Evolutionary conservation across 2,797 vertebrate species (phyloP).

Genomic region (Enteromius thamalakanensis): DNA sequence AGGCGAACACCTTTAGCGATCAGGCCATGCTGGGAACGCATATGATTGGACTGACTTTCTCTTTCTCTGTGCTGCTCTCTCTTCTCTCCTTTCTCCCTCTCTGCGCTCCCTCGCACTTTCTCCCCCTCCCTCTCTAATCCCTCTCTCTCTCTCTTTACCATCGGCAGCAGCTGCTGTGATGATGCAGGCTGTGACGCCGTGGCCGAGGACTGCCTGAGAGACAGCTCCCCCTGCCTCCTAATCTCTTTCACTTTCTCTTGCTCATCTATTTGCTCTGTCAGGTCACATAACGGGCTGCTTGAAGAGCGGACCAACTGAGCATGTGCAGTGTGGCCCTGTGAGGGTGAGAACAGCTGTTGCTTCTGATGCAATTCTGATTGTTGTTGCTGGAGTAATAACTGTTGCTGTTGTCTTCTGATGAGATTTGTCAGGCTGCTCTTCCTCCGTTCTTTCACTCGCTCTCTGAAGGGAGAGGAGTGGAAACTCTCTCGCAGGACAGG

Average conservation of each 20-base stretch:
- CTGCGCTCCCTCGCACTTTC: conserved; percentile 57
- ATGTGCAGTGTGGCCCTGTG: conserved; percentile 79
- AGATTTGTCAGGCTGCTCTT: conserved; percentile 77
- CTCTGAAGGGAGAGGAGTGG: conserved; percentile 75
- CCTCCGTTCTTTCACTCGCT: conserved; percentile 62
- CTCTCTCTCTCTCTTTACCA: conserved; percentile 65
- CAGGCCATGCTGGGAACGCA: conserved; percentile 81
- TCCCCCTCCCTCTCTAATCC: conserved; percentile 60
- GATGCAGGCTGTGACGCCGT: conserved; percentile 68
- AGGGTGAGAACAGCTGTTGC: conserved; percentile 73
- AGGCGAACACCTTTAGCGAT: conserved; percentile 74
- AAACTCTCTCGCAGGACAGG: conserved; percentile 79
- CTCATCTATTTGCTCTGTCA: conserved; percentile 72
- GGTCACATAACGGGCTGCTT: conserved; percentile 86
- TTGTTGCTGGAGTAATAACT: conserved; percentile 58
- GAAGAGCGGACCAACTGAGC: conserved; percentile 77
- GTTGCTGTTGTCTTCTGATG: conserved; percentile 71
- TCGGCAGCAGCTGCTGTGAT: conserved; percentile 70
- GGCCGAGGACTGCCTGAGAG: conserved; percentile 47
- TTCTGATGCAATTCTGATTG: conserved; percentile 50
- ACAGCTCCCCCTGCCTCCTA: conserved; percentile 71
- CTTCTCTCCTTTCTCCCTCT: conserved; percentile 56
- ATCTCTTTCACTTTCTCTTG: conserved; percentile 74
- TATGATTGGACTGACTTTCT: conserved; percentile 65
- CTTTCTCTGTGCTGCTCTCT: conserved; percentile 66